Base-by-base conservation (phyloP, 2,113 vertebrate genomes). In the Willisornis vidua region DNA sequence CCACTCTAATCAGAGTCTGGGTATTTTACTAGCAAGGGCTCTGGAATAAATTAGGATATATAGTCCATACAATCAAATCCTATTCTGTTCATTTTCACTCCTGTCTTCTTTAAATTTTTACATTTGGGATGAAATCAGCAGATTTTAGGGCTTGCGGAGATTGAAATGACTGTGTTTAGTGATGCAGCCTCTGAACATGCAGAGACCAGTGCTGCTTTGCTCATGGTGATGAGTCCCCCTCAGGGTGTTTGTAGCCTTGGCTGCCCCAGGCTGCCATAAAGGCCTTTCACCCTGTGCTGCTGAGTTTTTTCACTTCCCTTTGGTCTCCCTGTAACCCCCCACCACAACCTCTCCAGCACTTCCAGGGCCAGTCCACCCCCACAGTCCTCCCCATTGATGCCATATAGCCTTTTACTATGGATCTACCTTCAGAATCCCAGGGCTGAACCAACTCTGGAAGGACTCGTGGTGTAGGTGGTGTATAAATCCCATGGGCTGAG, bases 11-110 rank as follows among this genome's bases (percentile, higher is more conserved):
- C 96, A 96, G 92, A 92, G 58, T 19, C 86, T 76, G 92, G 62
- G 66, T 95, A 94, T 90, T 96, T 94, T 87, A 94, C 93, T 85
- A 92, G 90, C 11, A 8, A 95, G 70, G 89, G 62, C 88, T 96
- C 95, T 92, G 93, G 96, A 96, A 97, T 95, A 95, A 92, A 96
- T 95, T 92, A 96, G 92, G 90, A 89, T 91, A 87, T 87, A 87
- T 29, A 95, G 93, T 75, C 88, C 88, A 65, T 87, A 97, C 92
- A 97, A 97, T 96, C 96, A 97, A 87, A 96, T 89, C 85, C 94
- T 96, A 96, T 95, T 96, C 92, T 96, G 76, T 85, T 96, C 94
- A 89, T 95, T 97, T 96, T 89, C 90, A 75, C 90, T 89, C 73
- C 94, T 75, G 54, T 89, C 92, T 90, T 89, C 83, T 93, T 81